phyloP scores from a whole-genome alignment of 2,113 vertebrate species.

The Formicarius rufipectus region DNA sequence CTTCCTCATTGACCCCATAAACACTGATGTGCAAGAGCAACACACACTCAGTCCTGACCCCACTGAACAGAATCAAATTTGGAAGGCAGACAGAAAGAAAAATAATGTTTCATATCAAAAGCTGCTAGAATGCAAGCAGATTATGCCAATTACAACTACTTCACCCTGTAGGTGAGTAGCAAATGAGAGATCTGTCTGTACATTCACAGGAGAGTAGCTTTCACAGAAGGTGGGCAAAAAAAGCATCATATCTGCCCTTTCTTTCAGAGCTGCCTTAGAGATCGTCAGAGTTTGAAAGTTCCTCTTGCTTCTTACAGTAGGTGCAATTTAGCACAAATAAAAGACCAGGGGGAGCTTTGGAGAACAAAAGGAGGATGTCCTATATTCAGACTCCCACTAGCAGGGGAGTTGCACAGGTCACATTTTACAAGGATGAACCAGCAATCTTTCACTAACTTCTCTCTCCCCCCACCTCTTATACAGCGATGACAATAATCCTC shows the following conservation, averaged over 20 bases:
- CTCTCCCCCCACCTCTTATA: background rate
- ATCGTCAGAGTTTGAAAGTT: background rate
- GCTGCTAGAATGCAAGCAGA: background rate
- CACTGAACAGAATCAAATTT: background rate
- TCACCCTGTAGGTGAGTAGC: background rate
- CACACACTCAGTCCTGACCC: background rate
- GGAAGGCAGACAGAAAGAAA: background rate
- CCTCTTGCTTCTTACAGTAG: background rate
- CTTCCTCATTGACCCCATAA: background rate
- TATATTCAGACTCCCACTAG: constrained; percentile 43
- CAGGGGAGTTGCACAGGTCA: background rate
- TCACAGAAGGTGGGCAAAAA: background rate
- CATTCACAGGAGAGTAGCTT: background rate
- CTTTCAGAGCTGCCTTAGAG: background rate
- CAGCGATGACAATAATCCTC: constrained; percentile 25
- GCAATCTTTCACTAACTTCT: background rate
- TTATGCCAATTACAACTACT: background rate
- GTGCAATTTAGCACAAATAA: background rate
- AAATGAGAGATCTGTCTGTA: rapidly evolving
- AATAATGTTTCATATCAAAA: background rate
- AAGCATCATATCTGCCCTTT: background rate
- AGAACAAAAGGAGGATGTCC: constrained; percentile 60
- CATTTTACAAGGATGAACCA: constrained; percentile 28
- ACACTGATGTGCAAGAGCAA: background rate
- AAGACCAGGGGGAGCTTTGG: background rate